Conservation (phyloP, 1,140 invertebrate genomes). For the Trichonephila inaurata region DNA sequence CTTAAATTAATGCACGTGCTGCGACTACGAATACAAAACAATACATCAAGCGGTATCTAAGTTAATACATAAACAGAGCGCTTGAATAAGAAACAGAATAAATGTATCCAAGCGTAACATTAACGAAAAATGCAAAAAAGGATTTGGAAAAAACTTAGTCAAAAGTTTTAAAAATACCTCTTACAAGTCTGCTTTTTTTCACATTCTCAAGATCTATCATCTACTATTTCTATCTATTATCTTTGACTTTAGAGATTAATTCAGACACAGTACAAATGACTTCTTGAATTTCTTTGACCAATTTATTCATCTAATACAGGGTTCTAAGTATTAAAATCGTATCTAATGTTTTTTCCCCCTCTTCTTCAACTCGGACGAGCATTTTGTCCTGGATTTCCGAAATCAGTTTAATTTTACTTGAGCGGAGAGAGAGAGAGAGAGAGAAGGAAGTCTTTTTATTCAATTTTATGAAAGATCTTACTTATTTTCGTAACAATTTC, state of each 20-base stretch:
- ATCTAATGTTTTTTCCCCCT: neutral
- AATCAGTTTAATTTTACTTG: conserved; percentile 51
- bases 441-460: conserved; percentile 35
- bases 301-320: conserved; percentile 45
- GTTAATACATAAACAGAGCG: neutral
- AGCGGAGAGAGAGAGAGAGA: no score
- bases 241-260: conserved; percentile 48
- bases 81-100: neutral
- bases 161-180: neutral
- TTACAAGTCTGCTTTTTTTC: neutral
- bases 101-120: neutral
- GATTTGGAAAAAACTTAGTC: neutral
- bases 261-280: conserved; percentile 38
- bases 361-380: conserved; percentile 4
- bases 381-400: conserved; percentile 56
- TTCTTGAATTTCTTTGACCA: conserved; percentile 52
- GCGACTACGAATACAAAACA: no score
- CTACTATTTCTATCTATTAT: neutral
- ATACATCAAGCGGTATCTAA: neutral
- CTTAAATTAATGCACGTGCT: no score
- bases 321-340: conserved; percentile 45
- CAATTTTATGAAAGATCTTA: conserved; percentile 37
- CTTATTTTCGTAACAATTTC: conserved; percentile 48
- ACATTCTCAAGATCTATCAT: neutral
- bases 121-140: neutral